These are phyloP conservation scores for Pungitius pungitius DNA, from an alignment of 2,113 vertebrate species.

Conservation along the genomic window DNA sequence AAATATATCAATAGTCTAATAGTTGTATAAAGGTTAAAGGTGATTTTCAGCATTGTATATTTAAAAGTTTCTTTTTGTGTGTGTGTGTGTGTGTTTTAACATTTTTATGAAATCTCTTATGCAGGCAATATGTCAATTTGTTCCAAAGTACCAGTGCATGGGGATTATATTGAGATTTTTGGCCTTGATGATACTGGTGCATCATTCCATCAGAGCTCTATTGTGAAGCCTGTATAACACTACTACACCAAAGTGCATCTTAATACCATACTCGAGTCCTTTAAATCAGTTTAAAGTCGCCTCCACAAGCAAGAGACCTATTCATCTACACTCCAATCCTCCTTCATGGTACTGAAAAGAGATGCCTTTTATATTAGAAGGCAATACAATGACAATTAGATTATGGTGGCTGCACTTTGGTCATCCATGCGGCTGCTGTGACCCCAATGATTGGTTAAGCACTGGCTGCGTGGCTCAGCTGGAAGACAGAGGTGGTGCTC, in stretches of 20 bases:
- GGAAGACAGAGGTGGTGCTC: slow-evolving; percentile 75
- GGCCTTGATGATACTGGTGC: slow-evolving; percentile 56
- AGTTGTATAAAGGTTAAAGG: no score
- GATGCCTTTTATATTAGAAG: slow-evolving; percentile 78
- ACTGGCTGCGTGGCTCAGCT: slow-evolving; percentile 72
- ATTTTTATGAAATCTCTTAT: slow-evolving; percentile 6
- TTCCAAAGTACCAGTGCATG: slow-evolving; percentile 39
- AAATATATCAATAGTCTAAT: background rate
- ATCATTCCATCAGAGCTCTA: slow-evolving; percentile 61
- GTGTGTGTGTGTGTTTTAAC: background rate
- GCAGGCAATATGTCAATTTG: slow-evolving; percentile 28
- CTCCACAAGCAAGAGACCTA: slow-evolving; percentile 67
- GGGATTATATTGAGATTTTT: slow-evolving; percentile 61
- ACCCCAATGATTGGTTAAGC: slow-evolving; percentile 76
- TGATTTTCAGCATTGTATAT: background rate
- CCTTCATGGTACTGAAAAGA: slow-evolving; percentile 74
- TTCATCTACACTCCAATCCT: slow-evolving; percentile 76
- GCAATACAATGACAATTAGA: slow-evolving; percentile 84
- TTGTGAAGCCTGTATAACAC: slow-evolving; percentile 76
- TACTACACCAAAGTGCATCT: slow-evolving; percentile 78
- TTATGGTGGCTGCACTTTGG: slow-evolving; percentile 80
- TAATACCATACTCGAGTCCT: slow-evolving; percentile 76
- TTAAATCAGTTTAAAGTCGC: slow-evolving; percentile 81
- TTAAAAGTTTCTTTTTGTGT: background rate
- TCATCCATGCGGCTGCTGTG: slow-evolving; percentile 76